Evolutionary conservation across 2,888 invertebrate genomes (phyloP).

Genomic region (Epinotia ramella): DNA sequence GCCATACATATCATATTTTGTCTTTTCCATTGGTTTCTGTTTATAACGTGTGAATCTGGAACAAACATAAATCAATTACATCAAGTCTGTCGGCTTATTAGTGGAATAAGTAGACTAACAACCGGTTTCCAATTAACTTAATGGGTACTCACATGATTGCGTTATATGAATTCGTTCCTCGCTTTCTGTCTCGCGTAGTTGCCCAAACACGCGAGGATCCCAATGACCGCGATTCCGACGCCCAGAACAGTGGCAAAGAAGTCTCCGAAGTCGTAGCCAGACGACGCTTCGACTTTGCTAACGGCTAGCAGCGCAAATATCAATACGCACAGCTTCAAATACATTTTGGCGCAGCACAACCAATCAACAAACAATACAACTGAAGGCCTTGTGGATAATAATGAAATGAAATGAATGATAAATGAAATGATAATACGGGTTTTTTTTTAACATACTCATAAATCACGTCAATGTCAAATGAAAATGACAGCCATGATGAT

Average conservation of each 20-base stretch:
- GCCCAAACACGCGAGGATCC: conserved; percentile 88
- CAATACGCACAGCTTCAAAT: conserved; percentile 69
- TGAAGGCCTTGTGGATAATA: neutral
- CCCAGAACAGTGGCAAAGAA: conserved; percentile 88
- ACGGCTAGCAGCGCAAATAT: conserved; percentile 70
- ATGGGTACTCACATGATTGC: conserved; percentile 57
- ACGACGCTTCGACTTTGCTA: conserved; percentile 79
- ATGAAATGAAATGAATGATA: neutral
- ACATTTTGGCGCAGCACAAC: conserved; percentile 59
- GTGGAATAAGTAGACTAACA: conserved; percentile 22
- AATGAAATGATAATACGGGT: neutral
- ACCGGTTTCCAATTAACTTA: conserved; percentile 38
- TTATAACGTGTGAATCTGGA: conserved; percentile 29
- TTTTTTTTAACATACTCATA: neutral
- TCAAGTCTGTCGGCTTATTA: conserved; percentile 24
- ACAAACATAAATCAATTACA: conserved; percentile 14
- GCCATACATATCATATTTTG: conserved; percentile 22
- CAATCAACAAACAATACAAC: conserved; percentile 23
- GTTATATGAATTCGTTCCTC: conserved; percentile 79
- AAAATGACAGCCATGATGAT: neutral
- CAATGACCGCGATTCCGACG: conserved; percentile 84
- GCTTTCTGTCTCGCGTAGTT: conserved; percentile 88
- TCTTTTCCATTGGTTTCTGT: conserved; percentile 16
- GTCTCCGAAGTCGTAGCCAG: conserved; percentile 88
- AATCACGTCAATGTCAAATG: conserved; percentile 8